phyloP scores from a whole-genome alignment of 2,888 invertebrate species.

The Drosophila pseudotakahashii region DNA sequence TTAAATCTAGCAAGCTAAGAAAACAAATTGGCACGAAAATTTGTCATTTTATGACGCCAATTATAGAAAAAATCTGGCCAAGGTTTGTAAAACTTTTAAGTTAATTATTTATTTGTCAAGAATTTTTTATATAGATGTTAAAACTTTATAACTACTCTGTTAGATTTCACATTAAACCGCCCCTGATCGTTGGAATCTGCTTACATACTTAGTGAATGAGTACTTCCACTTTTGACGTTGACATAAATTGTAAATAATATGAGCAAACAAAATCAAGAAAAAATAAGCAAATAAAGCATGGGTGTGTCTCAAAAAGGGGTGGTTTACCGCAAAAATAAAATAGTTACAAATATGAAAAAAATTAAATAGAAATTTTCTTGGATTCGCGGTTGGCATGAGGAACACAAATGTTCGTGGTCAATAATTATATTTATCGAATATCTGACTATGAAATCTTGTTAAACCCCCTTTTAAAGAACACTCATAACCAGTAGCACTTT shows the following conservation, averaged over 20 bases:
- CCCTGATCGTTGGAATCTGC: slow-evolving; percentile 35
- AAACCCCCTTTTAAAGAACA: slow-evolving; percentile 17
- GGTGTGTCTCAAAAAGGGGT: slow-evolving; percentile 6
- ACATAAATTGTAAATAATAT: slow-evolving; percentile 69
- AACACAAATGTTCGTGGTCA: no score
- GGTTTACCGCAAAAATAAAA: no score
- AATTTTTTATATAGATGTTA: not conserved
- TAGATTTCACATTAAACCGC: not conserved
- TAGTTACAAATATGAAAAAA: no score
- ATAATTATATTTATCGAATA: no score
- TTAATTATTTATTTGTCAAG: not conserved
- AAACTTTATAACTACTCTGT: no score
- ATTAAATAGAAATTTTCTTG: no score
- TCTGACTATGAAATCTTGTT: no score
- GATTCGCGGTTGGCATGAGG: no score
- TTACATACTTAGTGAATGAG: slow-evolving; percentile 27
- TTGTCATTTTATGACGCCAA: no score
- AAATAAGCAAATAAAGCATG: slow-evolving; percentile 17
- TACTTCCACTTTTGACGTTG: slow-evolving; percentile 44
- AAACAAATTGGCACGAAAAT: not conserved
- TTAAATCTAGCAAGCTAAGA: not conserved
- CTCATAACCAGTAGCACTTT: slow-evolving; percentile 54
- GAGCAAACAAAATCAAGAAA: slow-evolving; percentile 57
- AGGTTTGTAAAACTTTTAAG: not conserved
- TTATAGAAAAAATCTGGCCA: not conserved